Percentiles rank a stretch among this genome's conserved stretches.
Conservation (phyloP, 2,113 vertebrate genomes). For the Heptranchias perlo region DNA sequence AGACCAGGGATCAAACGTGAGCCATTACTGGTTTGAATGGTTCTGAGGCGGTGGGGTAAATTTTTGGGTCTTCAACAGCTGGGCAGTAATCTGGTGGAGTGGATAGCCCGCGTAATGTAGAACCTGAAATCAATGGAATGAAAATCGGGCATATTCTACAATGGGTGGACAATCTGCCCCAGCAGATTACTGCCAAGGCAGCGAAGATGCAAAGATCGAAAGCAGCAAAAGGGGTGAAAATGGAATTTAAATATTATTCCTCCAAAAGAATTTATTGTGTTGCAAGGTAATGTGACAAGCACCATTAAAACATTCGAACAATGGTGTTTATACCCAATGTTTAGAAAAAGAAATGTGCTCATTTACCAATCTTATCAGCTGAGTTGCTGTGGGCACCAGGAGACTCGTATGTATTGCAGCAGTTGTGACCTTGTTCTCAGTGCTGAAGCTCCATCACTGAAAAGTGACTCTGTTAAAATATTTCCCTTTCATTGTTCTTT, state of each 20-base stretch:
- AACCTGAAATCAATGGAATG: not conserved
- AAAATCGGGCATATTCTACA: not conserved
- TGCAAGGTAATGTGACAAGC: not conserved
- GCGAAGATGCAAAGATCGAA: not conserved
- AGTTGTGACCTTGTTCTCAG: not conserved
- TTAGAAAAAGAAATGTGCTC: not conserved
- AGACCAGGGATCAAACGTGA: not conserved
- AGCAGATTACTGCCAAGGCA: not conserved
- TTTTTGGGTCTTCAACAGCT: not conserved
- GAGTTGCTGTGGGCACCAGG: not conserved
- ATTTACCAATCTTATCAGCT: not conserved
- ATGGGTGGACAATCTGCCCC: not conserved
- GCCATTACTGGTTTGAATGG: not conserved
- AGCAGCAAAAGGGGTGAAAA: not conserved
- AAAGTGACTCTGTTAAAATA: not conserved
- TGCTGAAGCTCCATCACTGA: not conserved
- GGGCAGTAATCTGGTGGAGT: not conserved
- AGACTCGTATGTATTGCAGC: not conserved
- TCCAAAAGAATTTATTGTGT: not conserved
- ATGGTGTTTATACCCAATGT: not conserved
- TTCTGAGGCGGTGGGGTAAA: not conserved
- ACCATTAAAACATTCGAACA: not conserved
- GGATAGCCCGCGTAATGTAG: not conserved
- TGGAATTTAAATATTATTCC: not conserved
- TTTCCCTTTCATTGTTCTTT: not conserved